Conservation (phyloP, 1,140 invertebrate species). For the Ceratoteleas bidentatus region DNA sequence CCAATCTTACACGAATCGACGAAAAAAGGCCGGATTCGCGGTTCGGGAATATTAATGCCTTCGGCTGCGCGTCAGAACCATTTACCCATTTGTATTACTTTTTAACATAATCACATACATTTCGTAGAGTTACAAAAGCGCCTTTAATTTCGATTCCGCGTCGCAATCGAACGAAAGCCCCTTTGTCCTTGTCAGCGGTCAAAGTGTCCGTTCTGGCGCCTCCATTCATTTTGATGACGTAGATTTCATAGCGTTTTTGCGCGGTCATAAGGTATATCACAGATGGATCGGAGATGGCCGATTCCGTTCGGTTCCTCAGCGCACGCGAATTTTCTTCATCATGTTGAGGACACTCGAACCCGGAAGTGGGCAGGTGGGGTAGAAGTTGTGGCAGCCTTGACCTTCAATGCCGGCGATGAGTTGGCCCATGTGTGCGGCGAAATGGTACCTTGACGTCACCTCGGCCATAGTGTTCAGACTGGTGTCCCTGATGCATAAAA, state of each 20-base stretch:
- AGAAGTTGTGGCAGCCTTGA: conserved; percentile 88
- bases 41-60: conserved; percentile 51
- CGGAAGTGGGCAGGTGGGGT: conserved; percentile 86
- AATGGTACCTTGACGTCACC: conserved; percentile 88
- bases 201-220: too few relatives aligned
- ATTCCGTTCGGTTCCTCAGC: conserved; percentile 60
- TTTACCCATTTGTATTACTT: conserved; percentile 48
- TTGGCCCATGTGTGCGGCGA: conserved; percentile 91
- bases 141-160: conserved; percentile 11
- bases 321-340: conserved; percentile 85
- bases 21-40: conserved; percentile 49
- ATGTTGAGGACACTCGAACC: conserved; percentile 85
- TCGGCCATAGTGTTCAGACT: conserved; percentile 83
- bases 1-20: conserved; percentile 52
- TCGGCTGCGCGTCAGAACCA: conserved; percentile 46
- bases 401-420: conserved; percentile 86
- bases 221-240: too few relatives aligned
- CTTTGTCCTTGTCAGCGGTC: too few relatives aligned
- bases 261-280: conserved; percentile 61
- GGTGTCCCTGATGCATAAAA: conserved; percentile 82
- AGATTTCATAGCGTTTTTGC: not conserved
- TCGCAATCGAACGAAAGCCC: not conserved
- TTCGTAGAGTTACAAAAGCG: conserved; percentile 32
- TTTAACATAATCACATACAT: conserved; percentile 51
- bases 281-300: conserved; percentile 33